Conservation (phyloP, 2,888 invertebrate species). For the Drosophila neotestacea region DNA sequence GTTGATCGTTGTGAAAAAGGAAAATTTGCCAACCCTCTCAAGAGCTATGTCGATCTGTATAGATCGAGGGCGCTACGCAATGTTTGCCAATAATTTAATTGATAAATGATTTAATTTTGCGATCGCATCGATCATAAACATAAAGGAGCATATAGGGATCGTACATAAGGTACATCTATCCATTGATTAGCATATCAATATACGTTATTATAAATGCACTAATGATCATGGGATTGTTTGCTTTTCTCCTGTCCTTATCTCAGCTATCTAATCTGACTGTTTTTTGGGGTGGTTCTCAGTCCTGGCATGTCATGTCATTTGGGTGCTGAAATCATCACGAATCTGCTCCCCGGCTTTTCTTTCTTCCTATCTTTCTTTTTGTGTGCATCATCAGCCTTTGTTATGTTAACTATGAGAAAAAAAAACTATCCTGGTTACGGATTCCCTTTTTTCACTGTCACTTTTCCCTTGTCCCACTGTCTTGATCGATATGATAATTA, state of each 20-base stretch:
- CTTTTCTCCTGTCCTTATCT: constrained; percentile 32
- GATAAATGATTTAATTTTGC: constrained; percentile 79
- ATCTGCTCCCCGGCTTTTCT: constrained; percentile 44
- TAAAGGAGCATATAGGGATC: constrained; percentile 35
- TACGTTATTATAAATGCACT: constrained; percentile 65
- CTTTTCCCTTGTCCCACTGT: constrained; percentile 43
- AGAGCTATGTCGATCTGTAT: constrained; percentile 35
- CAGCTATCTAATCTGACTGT: constrained; percentile 39
- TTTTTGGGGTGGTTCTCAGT: constrained; percentile 54
- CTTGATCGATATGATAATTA: constrained; percentile 80
- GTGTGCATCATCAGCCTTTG: constrained; percentile 75
- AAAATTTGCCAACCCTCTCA: constrained; percentile 60
- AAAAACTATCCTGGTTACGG: constrained; percentile 53
- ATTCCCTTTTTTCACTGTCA: constrained; percentile 62
- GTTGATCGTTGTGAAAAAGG: constrained; percentile 44
- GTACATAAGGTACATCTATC: constrained; percentile 25
- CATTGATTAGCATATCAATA: constrained; percentile 80
- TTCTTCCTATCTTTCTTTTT: constrained; percentile 10
- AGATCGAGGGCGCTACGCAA: constrained; percentile 68
- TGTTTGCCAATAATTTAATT: constrained; percentile 81
- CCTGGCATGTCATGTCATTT: constrained; percentile 52
- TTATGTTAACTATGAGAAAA: constrained; percentile 79
- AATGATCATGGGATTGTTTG: constrained; percentile 79
- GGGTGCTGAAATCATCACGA: constrained; percentile 80
- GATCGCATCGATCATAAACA: constrained; percentile 71